A percentile compares a stretch with the other conserved stretches of the same genome.
phyloP scores from a whole-genome alignment of 2,797 vertebrate species.

The Champsocephalus esox region DNA sequence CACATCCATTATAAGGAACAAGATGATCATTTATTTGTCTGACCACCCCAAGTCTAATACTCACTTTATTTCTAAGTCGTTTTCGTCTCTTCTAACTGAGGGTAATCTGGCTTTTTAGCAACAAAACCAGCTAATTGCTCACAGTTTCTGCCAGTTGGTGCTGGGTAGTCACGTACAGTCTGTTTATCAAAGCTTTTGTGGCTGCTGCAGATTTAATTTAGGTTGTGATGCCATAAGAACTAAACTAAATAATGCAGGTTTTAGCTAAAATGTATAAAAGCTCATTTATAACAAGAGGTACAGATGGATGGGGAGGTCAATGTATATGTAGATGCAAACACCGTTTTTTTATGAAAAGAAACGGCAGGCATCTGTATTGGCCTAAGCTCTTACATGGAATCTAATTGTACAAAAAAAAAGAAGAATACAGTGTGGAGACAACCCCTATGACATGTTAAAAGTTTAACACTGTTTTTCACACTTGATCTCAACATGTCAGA shows the following conservation, averaged over 20 bases:
- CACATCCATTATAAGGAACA: not conserved
- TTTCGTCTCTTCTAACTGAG: not conserved
- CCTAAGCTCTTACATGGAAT: not conserved
- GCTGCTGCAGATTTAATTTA: not conserved
- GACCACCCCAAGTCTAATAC: not conserved
- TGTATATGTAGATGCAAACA: not conserved
- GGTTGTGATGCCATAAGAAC: too few relatives aligned
- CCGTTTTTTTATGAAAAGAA: not conserved
- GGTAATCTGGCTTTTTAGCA: not conserved
- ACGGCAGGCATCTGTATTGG: not conserved
- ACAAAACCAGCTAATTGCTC: not conserved
- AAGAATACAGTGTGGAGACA: not conserved
- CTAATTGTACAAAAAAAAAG: not conserved
- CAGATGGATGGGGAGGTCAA: not conserved
- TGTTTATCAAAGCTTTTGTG: not conserved
- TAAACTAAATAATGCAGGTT: not conserved
- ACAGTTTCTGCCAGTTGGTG: not conserved
- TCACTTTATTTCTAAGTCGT: not conserved
- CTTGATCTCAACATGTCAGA: constrained; percentile 17
- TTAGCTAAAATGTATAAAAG: too few relatives aligned
- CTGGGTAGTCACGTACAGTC: not conserved
- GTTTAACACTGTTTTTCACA: constrained; percentile 17
- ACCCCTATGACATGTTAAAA: not conserved
- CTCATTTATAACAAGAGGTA: not conserved
- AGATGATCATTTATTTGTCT: not conserved